phyloP scores from a whole-genome alignment of 2,113 vertebrate species.

The Grus americana region DNA sequence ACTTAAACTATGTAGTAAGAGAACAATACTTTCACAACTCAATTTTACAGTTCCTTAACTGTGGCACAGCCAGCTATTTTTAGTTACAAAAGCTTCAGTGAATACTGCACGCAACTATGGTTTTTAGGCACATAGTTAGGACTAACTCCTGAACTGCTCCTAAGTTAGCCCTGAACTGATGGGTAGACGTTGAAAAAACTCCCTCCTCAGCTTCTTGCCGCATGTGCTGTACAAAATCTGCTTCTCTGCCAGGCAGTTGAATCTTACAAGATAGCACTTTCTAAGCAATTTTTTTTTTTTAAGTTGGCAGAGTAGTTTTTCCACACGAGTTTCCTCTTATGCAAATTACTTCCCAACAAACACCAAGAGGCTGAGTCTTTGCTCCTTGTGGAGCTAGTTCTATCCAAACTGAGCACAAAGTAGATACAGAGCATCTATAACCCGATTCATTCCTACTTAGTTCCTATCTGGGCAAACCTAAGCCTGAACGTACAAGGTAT shows the following conservation, averaged over 20 bases:
- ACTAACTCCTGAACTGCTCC: not conserved
- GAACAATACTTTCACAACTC: not conserved
- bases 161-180: not conserved
- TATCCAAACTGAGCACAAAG: not conserved
- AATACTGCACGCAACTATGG: not conserved
- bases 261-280: not conserved
- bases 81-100: not conserved
- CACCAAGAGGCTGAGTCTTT: not conserved
- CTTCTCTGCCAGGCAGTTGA: not conserved
- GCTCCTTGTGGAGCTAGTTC: not conserved
- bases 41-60: not conserved
- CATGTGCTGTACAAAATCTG: not conserved
- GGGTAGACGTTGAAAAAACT: not conserved
- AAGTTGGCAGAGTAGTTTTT: not conserved
- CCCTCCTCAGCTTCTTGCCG: not conserved
- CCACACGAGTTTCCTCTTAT: not conserved
- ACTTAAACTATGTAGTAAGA: not conserved
- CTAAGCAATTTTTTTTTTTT: not conserved
- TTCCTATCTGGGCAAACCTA: not conserved
- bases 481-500: accelerated
- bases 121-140: not conserved
- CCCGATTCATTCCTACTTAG: not conserved
- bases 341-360: not conserved
- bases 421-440: not conserved
- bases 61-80: not conserved